phyloP scores from a whole-genome alignment of 2,888 invertebrate species.

The Drosophila ustulata region DNA sequence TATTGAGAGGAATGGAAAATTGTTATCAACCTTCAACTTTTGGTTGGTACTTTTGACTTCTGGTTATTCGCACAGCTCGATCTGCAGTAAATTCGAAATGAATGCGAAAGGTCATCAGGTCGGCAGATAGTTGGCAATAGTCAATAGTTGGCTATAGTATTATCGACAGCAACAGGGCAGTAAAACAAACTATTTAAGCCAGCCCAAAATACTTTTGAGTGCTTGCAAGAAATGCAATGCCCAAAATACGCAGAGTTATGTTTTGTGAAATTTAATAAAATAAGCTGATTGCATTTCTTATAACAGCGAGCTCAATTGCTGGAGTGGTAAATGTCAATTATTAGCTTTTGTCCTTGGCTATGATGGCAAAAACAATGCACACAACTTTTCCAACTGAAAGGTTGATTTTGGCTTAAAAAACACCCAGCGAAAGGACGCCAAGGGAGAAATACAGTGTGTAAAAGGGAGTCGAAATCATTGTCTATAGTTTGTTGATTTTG shows the following conservation, averaged over 20 bases:
- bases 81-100: too few species aligned
- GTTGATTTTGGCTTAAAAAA: neutral
- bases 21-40: neutral
- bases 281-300: neutral
- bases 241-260: too few species aligned
- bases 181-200: too few species aligned
- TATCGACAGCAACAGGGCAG: neutral
- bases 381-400: neutral
- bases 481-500: slow-evolving; percentile 30
- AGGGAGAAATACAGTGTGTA: neutral
- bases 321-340: slow-evolving; percentile 41
- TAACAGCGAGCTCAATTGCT: neutral
- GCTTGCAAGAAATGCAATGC: too few species aligned
- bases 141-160: too few species aligned
- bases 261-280: neutral
- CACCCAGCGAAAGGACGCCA: neutral
- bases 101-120: too few species aligned
- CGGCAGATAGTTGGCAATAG: too few species aligned
- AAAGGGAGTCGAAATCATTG: slow-evolving; percentile 11
- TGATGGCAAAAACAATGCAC: slow-evolving; percentile 20
- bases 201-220: too few species aligned
- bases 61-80: neutral
- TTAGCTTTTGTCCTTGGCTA: slow-evolving; percentile 42
- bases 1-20: too few species aligned
- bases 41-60: neutral